Evolutionary conservation across 2,888 invertebrate genomes (phyloP), one percentile per base, ranked within the genome.

Genomic region (Lepetodrilus schrolli): DNA sequence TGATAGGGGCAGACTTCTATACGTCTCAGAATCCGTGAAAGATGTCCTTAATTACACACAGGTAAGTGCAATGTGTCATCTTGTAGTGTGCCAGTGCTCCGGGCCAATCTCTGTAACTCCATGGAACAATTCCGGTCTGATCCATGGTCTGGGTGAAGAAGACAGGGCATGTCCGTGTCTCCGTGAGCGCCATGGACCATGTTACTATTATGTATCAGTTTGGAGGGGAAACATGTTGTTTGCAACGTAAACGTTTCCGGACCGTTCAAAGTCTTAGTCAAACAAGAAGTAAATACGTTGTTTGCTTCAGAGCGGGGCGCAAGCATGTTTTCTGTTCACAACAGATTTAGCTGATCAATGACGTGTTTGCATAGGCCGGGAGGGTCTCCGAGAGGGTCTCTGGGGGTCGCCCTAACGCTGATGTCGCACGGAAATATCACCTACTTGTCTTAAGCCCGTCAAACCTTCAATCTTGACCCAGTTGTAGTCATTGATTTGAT

Each of bases 1-100:
- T 92, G 96, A 97, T 91, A 92, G 97, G 78, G 97, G 97, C 13
- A 93, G 95, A 79, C 94, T 98, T 83, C 92, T 97, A 1, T 97
- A 96, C 90, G 95, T 96, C 0, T 97, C 97, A 0, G 94, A 96
- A 82, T 96, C 97, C 0, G 96, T 97, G 30, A 94, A 94, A 13
- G 93, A 93, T 84, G 94, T 95, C 83, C 93, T 97, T 70, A 94
- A 95, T 88, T 97, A 95, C 89, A 93, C 95, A 47, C 95, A 96
- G 93, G 95, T 95, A 90, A 87, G 89, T 85, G 47, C n/a, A n/a
- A n/a, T n/a, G n/a, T n/a, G n/a, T n/a, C n/a, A n/a, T n/a, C n/a
- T n/a, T n/a, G n/a, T n/a, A n/a, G n/a, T n/a, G n/a, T n/a, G n/a
- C n/a, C n/a, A n/a, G n/a, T n/a, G n/a, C n/a, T n/a, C n/a, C n/a